A percentile compares a stretch with the other conserved stretches of the same genome.
Conservation (phyloP, 2,888 invertebrate species). For the Drosophila kokeensis region DNA sequence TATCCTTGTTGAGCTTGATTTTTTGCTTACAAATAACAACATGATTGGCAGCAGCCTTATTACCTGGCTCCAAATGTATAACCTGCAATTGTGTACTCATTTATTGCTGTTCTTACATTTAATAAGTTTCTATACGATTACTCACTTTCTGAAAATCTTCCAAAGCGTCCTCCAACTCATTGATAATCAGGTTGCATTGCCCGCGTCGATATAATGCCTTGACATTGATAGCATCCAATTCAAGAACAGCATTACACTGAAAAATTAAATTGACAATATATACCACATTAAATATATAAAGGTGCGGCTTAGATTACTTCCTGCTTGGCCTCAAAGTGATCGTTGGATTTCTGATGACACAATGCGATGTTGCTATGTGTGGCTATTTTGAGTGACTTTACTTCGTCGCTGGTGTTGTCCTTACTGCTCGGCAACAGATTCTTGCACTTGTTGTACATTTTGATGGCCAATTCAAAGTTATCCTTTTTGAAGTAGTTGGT, state of each 20-base stretch:
- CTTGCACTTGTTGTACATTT: slow-evolving; percentile 93
- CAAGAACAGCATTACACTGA: slow-evolving; percentile 90
- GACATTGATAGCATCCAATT: slow-evolving; percentile 90
- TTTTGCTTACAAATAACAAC: slow-evolving; percentile 89
- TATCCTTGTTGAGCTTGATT: slow-evolving; percentile 90
- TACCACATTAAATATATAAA: background rate
- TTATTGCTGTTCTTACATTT: background rate
- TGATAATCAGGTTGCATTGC: slow-evolving; percentile 90
- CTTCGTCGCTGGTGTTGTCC: slow-evolving; percentile 84
- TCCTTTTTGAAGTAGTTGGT: slow-evolving; percentile 94
- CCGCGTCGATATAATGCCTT: slow-evolving; percentile 96
- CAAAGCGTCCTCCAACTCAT: slow-evolving; percentile 91
- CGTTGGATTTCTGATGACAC: slow-evolving; percentile 90
- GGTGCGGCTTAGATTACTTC: slow-evolving; percentile 84
- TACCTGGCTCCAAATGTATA: slow-evolving; percentile 91
- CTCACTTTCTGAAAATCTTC: slow-evolving; percentile 89
- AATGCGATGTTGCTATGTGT: slow-evolving; percentile 93
- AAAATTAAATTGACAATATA: background rate
- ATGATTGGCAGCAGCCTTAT: slow-evolving; percentile 94
- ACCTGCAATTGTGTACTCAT: slow-evolving; percentile 84
- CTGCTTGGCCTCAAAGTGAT: slow-evolving; percentile 89
- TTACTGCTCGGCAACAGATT: slow-evolving; percentile 75
- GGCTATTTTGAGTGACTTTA: slow-evolving; percentile 88
- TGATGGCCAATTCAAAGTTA: slow-evolving; percentile 92
- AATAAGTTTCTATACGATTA: background rate